phyloP scores from a whole-genome alignment of 2,113 vertebrate genomes.

The Trogon melanurus region DNA sequence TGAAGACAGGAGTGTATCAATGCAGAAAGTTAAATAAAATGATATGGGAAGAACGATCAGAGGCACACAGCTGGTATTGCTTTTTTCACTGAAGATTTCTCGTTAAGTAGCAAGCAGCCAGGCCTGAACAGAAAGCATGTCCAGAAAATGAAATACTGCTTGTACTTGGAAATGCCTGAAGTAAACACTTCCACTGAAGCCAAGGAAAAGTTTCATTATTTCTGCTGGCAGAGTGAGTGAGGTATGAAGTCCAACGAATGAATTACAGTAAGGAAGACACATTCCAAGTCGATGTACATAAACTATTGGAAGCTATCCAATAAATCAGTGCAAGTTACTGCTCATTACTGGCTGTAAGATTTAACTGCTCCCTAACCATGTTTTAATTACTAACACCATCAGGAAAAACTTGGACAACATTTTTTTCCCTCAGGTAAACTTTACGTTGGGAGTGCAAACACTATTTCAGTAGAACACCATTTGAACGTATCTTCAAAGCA shows the following conservation, averaged over 20 bases:
- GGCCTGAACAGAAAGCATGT: not conserved
- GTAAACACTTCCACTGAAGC: slow-evolving; percentile 14
- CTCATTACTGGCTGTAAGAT: not conserved
- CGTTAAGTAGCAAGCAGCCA: not conserved
- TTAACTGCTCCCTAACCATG: not conserved
- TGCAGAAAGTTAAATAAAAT: not conserved
- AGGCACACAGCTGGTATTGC: not conserved
- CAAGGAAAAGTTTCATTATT: not conserved
- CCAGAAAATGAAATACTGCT: slow-evolving; percentile 31
- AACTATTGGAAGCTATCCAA: not conserved
- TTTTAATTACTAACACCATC: not conserved
- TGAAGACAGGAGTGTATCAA: not conserved
- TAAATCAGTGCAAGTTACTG: not conserved
- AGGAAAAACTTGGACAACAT: not conserved
- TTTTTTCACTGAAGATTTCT: not conserved
- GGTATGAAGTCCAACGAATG: not conserved
- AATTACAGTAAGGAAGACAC: not conserved
- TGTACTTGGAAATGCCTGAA: not conserved
- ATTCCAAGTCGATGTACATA: not conserved
- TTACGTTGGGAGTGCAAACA: not conserved
- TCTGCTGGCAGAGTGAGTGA: not conserved
- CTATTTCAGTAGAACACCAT: not conserved
- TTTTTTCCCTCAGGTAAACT: not conserved
- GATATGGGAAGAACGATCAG: not conserved
- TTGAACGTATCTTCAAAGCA: not conserved